Evolutionary conservation across 37 sponge, comb jelly and placozoan genomes (phyloP), one percentile per base, ranked within the genome.

Genomic region (Haliclona indistincta): DNA sequence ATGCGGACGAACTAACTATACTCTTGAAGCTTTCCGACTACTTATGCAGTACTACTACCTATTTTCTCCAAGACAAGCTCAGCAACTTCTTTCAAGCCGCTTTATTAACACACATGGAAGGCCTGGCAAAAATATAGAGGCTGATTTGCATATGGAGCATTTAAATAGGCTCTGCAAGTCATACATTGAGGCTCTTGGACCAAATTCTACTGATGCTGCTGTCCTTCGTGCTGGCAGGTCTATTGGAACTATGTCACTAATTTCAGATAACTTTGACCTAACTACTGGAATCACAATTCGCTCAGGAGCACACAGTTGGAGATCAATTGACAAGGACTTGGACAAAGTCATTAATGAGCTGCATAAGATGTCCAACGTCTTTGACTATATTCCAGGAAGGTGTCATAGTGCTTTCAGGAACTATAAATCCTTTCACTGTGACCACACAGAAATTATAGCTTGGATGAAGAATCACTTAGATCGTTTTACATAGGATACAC

Each of bases 111-210:
- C 45, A 0, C 79, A 78, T 54, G 79, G 69, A 1, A 32, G 26
- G 2, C 20, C n/a, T 1, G 79, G 79, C 2, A 54, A 28, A 2
- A 78, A 78, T 36, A 78, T 78, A 4, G 64, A 62, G 40, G 44
- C 38, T 47, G 77, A 76, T 43, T 63, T 76, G 1, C 36, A 49
- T 19, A 78, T 78, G 79, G 79, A 78, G 41, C 79, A 78, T 68
- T 36, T 78, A 2, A 78, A 78, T 39, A 56, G 69, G 7, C 17
- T 53, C 0, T 43, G 40, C 44, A 78, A 78, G 42, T 37, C 65
- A 5, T 49, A 67, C 32, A 34, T 78, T 0, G n/a, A 44, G 22
- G 41, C 45, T 39, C 79, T 78, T n/a, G 60, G 79, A 40, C 67
- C 67, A 15, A 78, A 78, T 26, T 56, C 54, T 8, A 74, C 75